Base-by-base conservation (phyloP, 2,797 vertebrate species). In the Pangasius larnaudii region DNA sequence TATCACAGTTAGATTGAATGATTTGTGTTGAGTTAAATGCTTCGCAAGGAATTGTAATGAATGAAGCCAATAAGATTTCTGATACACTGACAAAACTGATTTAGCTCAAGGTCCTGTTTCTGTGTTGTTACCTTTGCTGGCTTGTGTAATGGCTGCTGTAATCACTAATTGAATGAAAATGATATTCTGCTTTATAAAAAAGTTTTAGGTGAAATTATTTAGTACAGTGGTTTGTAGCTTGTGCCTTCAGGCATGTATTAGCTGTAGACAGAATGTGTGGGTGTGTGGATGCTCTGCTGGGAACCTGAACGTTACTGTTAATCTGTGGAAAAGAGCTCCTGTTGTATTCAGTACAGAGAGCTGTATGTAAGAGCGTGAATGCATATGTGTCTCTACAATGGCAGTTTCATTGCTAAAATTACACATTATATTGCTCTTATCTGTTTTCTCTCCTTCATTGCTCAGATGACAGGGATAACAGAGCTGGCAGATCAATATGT, bases 231-330 rank as follows among this genome's bases (percentile, higher is more conserved):
- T 77, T 65, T 63, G 59, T 75, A 67, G 24, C 71, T 53, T 77
- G 46, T 84, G 33, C 36, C 59, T 46, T 53, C 49, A 67, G 5
- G n/a, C 79, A 61, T 87, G 86, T 78, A 83, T 87, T 71, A 78
- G 49, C 61, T 58, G 59, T 56, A 27, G 61, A 85, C 18, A 36
- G 63, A 77, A 78, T 19, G 74, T 46, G 72, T 85, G 46, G 82
- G 74, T 24, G 59, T 88, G 46, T 69, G 72, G 51, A 84, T 84
- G 85, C 51, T 91, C 72, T 75, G 84, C 84, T 85, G 58, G 51
- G 39, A 89, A 74, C 78, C 67, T 87, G 74, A 87, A 79, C 79
- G 39, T 89, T 88, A 90, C 85, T 87, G 86, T 63, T 58, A 24
- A 72, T 86, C 61, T 75, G 27, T 79, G 51, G 71, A 86, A 81